Percentiles rank a stretch among this genome's conserved stretches.
These are phyloP conservation scores for Sminthurides aquaticus DNA, from an alignment of 2,888 invertebrate species.

Conservation along the genomic window DNA sequence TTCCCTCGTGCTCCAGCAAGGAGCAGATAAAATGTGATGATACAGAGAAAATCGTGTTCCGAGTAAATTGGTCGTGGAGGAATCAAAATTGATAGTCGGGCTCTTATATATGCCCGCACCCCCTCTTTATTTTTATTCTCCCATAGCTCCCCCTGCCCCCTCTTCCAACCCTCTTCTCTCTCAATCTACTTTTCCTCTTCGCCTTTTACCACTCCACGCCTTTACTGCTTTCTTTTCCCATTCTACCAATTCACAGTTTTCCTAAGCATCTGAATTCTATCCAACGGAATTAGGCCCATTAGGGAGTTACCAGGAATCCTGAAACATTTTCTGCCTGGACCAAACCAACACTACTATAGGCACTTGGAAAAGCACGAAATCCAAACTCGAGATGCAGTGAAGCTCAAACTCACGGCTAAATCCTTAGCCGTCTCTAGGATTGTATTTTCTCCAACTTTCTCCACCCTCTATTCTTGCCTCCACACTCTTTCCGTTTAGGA, in stretches of 20 bases:
- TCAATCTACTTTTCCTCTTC: too few relatives aligned
- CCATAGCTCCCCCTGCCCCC: too few relatives aligned
- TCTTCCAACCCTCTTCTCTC: too few relatives aligned
- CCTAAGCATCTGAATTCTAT: not conserved
- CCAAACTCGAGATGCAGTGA: too few relatives aligned
- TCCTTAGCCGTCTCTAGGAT: too few relatives aligned
- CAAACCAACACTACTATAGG: too few relatives aligned
- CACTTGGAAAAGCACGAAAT: too few relatives aligned
- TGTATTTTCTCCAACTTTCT: not conserved
- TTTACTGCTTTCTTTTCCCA: not conserved
- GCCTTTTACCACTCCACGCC: too few relatives aligned
- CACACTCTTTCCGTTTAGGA: not conserved
- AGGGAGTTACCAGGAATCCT: constrained; percentile 4
- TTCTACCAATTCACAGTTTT: not conserved
- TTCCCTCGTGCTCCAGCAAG: not conserved
- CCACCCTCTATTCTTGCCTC: not conserved
- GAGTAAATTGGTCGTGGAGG: not conserved
- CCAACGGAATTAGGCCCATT: constrained; percentile 9
- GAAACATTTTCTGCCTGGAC: too few relatives aligned
- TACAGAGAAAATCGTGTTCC: not conserved
- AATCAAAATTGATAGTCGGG: not conserved
- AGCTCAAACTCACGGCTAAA: too few relatives aligned
- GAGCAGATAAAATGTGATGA: not conserved
- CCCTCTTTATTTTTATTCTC: not conserved
- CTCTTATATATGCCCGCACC: not conserved